Conservation (phyloP, 1,140 invertebrate species). For the Saccostrea glomerata region DNA sequence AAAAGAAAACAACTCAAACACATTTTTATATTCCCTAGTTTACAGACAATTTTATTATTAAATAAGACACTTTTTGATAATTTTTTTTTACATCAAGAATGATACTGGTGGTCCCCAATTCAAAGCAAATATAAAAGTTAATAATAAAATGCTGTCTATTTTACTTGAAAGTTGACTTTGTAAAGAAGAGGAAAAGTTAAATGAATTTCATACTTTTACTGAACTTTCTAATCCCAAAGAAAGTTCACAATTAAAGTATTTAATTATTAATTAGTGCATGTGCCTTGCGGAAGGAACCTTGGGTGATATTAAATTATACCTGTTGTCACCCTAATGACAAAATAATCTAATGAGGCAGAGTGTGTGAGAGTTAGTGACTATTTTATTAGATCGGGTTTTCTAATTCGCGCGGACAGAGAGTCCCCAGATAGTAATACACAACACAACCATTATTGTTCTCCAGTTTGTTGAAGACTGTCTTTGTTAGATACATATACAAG, state of each 20-base stretch:
- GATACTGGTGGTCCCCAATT: too few species aligned
- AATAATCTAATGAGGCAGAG: constrained; percentile 20
- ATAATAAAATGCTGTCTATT: too few species aligned
- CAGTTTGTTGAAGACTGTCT: background rate
- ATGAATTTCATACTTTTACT: too few species aligned
- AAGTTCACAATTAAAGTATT: constrained; percentile 2
- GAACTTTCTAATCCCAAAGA: background rate
- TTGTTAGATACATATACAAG: background rate
- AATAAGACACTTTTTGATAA: too few species aligned
- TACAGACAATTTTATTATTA: too few species aligned
- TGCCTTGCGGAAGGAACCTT: background rate
- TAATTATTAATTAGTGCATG: background rate
- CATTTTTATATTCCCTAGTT: too few species aligned
- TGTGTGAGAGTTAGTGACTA: background rate
- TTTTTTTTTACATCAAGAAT: too few species aligned
- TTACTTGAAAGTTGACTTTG: too few species aligned
- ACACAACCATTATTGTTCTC: background rate
- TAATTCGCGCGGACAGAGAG: constrained; percentile 21
- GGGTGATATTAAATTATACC: constrained; percentile 32
- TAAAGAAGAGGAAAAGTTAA: too few species aligned
- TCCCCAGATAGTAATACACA: constrained; percentile 22
- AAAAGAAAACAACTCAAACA: too few species aligned
- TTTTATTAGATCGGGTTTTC: constrained; percentile 31
- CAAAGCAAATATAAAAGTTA: too few species aligned
- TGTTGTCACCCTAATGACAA: constrained; percentile 34